These are phyloP conservation scores for Linurgus olivaceus DNA, from an alignment of 2,797 vertebrate species.

Conservation along the genomic window DNA sequence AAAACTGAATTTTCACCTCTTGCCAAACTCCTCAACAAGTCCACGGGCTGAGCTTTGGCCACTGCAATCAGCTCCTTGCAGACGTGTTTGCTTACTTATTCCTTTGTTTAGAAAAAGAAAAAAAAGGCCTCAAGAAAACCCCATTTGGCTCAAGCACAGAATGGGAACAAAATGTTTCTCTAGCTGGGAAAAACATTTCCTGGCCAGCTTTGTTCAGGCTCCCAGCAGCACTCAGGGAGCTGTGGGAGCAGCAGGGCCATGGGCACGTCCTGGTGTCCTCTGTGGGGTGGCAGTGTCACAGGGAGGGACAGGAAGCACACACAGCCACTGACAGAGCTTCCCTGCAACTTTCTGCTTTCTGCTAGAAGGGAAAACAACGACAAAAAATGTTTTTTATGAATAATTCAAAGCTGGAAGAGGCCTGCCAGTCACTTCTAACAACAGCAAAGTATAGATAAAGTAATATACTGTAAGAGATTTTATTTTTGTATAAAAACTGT, in stretches of 20 bases:
- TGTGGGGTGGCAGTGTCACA: not conserved
- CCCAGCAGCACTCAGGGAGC: not conserved
- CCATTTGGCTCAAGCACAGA: not conserved
- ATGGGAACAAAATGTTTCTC: constrained; percentile 40
- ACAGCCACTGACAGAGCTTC: not conserved
- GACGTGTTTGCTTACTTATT: not conserved
- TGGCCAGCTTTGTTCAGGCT: not conserved
- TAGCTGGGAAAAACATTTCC: constrained; percentile 33
- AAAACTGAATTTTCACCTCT: not conserved
- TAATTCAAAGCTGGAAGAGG: not conserved
- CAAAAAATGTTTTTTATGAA: not conserved
- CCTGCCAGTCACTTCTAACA: not conserved
- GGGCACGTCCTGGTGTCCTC: not conserved
- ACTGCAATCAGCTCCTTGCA: not conserved
- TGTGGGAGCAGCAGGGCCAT: not conserved
- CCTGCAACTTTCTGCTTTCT: not conserved
- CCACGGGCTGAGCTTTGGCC: not conserved
- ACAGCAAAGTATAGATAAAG: not conserved
- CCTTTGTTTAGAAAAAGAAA: not conserved
- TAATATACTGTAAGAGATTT: not conserved
- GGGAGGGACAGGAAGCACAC: not conserved
- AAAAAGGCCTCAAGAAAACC: not conserved
- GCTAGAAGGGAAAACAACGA: not conserved
- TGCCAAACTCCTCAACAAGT: not conserved
- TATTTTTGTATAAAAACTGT: not conserved